These are phyloP conservation scores for Lacerta agilis DNA, from an alignment of 2,797 vertebrate genomes.

Conservation along the genomic window DNA sequence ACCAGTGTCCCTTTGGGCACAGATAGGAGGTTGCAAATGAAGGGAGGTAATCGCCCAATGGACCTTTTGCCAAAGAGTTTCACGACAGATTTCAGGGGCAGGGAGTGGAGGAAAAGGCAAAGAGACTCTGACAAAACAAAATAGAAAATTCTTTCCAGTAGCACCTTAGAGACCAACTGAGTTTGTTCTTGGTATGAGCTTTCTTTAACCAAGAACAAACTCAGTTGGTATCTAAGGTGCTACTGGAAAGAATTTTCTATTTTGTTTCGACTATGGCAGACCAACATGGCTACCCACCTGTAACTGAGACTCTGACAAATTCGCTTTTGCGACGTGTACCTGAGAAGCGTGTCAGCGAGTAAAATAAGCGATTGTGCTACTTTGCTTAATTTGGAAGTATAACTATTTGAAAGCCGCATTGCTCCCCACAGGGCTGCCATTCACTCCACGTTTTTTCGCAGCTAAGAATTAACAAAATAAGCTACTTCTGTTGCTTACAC, in stretches of 20 bases:
- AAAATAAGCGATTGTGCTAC: constrained; percentile 23
- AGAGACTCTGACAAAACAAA: neutral
- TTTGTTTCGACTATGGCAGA: no score
- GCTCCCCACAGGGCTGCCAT: constrained; percentile 12
- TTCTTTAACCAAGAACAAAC: no score
- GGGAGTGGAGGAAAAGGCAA: neutral
- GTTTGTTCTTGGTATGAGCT: no score
- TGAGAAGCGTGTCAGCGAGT: constrained; percentile 20
- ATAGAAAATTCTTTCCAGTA: no score
- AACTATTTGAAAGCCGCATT: constrained; percentile 12
- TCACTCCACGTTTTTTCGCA: neutral
- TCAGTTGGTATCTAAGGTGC: no score
- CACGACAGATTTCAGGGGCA: constrained; percentile 1
- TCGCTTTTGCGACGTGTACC: constrained; percentile 1
- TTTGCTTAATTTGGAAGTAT: constrained; percentile 10
- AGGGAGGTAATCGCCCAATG: neutral
- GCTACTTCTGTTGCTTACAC: neutral
- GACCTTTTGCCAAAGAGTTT: constrained; percentile 20
- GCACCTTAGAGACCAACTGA: no score
- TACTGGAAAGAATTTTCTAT: no score
- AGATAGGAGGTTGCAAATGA: neutral
- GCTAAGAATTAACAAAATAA: constrained; percentile 17
- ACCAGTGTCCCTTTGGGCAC: neutral
- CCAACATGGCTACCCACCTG: no score
- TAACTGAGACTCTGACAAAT: neutral